phyloP scores from a whole-genome alignment of 2,888 invertebrate species.

The Lapara coniferarum region DNA sequence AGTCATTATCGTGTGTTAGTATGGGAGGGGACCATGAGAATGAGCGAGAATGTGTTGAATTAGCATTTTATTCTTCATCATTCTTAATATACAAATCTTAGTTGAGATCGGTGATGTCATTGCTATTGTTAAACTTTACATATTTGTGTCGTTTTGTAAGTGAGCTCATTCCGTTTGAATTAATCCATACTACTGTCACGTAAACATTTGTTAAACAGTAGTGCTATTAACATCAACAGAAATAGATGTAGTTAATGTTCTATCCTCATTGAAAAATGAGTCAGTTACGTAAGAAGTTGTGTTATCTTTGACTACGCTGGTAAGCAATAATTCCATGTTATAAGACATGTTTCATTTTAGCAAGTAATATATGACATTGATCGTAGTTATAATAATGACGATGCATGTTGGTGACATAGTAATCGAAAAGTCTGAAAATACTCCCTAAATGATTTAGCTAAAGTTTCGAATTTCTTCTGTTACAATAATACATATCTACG shows the following conservation, averaged over 20 bases:
- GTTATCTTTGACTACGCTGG: neutral
- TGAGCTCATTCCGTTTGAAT: conserved; percentile 14
- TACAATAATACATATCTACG: too few relatives aligned
- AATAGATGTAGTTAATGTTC: conserved; percentile 8
- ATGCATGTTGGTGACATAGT: neutral
- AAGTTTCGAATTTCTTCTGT: too few relatives aligned
- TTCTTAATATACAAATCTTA: conserved; percentile 42
- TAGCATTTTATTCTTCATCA: conserved; percentile 52
- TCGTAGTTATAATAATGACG: neutral
- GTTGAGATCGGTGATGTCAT: conserved; percentile 40
- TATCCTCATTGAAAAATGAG: conserved; percentile 3
- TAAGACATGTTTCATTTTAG: neutral
- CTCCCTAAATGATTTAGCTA: too few relatives aligned
- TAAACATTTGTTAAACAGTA: conserved; percentile 14
- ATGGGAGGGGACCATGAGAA: conserved; percentile 49
- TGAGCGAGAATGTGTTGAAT: conserved; percentile 48
- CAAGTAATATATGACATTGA: neutral
- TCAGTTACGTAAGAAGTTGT: neutral
- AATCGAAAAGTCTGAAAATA: too few relatives aligned
- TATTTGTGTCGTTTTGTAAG: conserved; percentile 6
- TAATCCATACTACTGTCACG: conserved; percentile 17
- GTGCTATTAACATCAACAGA: conserved; percentile 14
- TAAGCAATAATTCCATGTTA: neutral
- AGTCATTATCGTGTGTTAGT: conserved; percentile 67
- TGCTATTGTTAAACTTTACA: neutral